A percentile compares a stretch with the other conserved stretches of the same genome.
phyloP scores from a whole-genome alignment of 2,888 invertebrate genomes.

The Sarcophaga variegata region DNA sequence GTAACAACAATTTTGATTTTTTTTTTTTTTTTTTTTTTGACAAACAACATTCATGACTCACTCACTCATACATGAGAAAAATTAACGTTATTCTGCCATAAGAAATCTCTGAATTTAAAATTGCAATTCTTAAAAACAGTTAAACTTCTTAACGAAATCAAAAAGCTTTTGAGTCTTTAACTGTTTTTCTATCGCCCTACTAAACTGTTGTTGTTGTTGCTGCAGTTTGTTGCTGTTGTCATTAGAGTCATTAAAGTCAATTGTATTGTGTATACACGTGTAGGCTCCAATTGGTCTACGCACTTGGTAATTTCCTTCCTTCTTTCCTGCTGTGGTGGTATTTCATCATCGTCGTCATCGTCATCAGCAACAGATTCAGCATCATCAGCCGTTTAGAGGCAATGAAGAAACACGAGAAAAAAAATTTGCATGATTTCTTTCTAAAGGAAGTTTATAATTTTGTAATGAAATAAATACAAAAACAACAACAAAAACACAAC shows the following conservation, averaged over 20 bases:
- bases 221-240: slow-evolving; percentile 26
- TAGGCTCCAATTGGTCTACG: slow-evolving; percentile 66
- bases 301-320: slow-evolving; percentile 57
- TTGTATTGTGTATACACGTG: slow-evolving; percentile 30
- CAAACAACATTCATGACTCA: not conserved
- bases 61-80: not conserved
- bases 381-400: not conserved
- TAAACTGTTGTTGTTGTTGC: slow-evolving; percentile 20
- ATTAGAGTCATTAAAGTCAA: slow-evolving; percentile 59
- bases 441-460: slow-evolving; percentile 63
- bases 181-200: slow-evolving; percentile 55
- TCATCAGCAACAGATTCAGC: not conserved
- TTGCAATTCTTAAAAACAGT: too few relatives aligned
- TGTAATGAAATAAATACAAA: slow-evolving; percentile 12
- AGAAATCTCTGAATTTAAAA: too few relatives aligned
- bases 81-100: not conserved
- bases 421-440: slow-evolving; percentile 55
- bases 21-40: not conserved
- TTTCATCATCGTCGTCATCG: slow-evolving; percentile 8
- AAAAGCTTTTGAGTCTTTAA: slow-evolving; percentile 4
- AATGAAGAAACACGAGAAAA: not conserved
- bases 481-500: not conserved
- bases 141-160: not conserved
- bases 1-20: not conserved
- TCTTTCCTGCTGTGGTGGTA: not conserved